Percentiles rank a stretch among this genome's conserved stretches.
Evolutionary conservation across 1,140 invertebrate genomes (phyloP).

Genomic region (Prorops nasuta): DNA sequence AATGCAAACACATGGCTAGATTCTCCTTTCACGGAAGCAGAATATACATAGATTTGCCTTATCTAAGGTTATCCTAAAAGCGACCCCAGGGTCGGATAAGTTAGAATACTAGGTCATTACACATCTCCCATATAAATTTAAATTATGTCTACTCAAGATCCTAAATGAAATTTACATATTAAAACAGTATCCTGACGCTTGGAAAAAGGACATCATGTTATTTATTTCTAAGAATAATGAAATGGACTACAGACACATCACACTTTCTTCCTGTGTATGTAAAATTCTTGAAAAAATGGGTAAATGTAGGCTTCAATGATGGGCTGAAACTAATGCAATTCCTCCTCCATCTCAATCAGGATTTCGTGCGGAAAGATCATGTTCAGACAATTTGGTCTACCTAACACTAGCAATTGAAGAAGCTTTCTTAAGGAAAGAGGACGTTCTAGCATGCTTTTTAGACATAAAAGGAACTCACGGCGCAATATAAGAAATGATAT

Average conservation of each 20-base stretch:
- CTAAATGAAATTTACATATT: conserved; percentile 21
- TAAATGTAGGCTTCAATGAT: conserved; percentile 22
- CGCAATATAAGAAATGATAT: conserved; percentile 7
- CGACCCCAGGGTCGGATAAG: conserved; percentile 21
- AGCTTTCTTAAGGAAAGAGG: conserved; percentile 7
- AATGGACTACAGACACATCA: conserved; percentile 26
- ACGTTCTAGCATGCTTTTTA: conserved; percentile 1
- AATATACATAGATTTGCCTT: too few species aligned
- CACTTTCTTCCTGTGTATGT: conserved; percentile 13
- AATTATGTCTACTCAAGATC: conserved; percentile 16
- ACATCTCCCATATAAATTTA: conserved; percentile 14
- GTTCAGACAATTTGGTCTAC: conserved; percentile 12
- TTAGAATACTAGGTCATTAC: conserved; percentile 18
- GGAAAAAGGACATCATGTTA: conserved; percentile 19
- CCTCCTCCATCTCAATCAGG: conserved; percentile 11
- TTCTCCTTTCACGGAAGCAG: not conserved
- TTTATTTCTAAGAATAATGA: conserved; percentile 25
- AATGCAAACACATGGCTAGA: conserved; percentile 6
- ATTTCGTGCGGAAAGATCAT: conserved; percentile 7
- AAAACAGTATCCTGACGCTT: conserved; percentile 17
- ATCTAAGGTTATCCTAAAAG: conserved; percentile 10
- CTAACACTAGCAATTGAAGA: conserved; percentile 1
- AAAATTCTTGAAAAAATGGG: conserved; percentile 15
- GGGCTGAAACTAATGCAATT: conserved; percentile 11
- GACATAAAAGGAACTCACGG: conserved; percentile 16